Base-by-base conservation (phyloP, 2,888 invertebrate species). In the Rhingia campestris region DNA sequence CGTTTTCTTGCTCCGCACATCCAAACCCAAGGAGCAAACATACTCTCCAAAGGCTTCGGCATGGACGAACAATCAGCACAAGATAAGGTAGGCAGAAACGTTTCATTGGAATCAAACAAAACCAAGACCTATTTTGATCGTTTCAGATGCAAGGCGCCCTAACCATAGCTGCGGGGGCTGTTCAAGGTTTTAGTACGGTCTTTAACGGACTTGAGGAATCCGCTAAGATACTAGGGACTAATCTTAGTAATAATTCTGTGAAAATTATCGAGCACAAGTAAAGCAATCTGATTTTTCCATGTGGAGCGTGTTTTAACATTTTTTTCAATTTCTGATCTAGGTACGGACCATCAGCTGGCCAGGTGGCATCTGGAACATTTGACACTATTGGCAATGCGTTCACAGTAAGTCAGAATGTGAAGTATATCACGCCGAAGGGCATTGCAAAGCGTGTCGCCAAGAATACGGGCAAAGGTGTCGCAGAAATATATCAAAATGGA, bases 231-330 rank as follows among this genome's bases (percentile, higher is more conserved):
- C 89, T 96, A 61, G 95, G 94, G 6, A 90, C 88, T 41, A 94
- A 92, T 88, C 89, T 96, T 32, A 94, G 95, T 61, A 92, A 95
- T 86, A 95, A 96, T 90, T 96, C 96, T 0, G 95, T 96, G 0
- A 93, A 94, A 88, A 93, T 96, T 69, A 95, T 96, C 47, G 92
- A 94, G 87, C 94, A 96, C 88, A 95, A 94, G 95, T 96, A 92
- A 91, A 92, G 30, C 14, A 61, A 58, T n/a, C 49, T 39, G 51
- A 10, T 6, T 49, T 58, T 35, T 45, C 30, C 54, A 61, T 32
- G 47, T 73, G 32, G 54, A 75, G 12, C 6, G 35, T 0, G n/a
- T 12, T 53, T 6, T 3, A 12, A n/a, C 33, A 6, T 33, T 6
- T 54, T 59, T 54, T 2, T 9, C 10, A 22, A 32, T 9, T 30